These are phyloP conservation scores for Enteromius trimaculatus DNA, from an alignment of 2,797 vertebrate genomes.

Conservation along the genomic window DNA sequence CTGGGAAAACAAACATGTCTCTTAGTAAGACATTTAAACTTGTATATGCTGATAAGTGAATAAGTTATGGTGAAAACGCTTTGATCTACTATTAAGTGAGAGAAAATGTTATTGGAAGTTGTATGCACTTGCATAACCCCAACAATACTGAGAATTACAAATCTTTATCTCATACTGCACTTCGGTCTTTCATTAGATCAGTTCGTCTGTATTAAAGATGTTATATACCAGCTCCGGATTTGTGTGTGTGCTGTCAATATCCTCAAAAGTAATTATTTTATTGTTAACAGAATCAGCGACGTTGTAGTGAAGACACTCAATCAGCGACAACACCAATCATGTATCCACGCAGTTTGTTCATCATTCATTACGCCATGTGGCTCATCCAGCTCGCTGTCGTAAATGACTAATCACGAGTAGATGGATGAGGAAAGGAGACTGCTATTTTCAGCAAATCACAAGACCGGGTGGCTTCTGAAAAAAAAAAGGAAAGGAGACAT, in stretches of 20 bases:
- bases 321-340: slow-evolving; percentile 49
- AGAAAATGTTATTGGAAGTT: not conserved
- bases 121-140: not conserved
- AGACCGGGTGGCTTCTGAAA: slow-evolving; percentile 33
- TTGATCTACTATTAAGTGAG: not conserved
- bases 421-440: slow-evolving; percentile 34
- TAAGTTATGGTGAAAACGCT: not conserved
- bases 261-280: slow-evolving; percentile 51
- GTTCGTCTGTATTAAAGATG: not conserved
- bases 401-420: slow-evolving; percentile 44
- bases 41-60: slow-evolving; percentile 26
- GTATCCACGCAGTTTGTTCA: slow-evolving; percentile 45
- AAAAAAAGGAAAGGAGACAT: slow-evolving; percentile 42
- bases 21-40: slow-evolving; percentile 46
- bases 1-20: slow-evolving; percentile 31
- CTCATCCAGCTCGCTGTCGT: slow-evolving; percentile 43
- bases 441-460: slow-evolving; percentile 38
- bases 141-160: not conserved
- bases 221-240: not conserved
- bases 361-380: slow-evolving; percentile 46
- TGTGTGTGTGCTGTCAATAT: slow-evolving; percentile 33
- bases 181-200: slow-evolving; percentile 9
- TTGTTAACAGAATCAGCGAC: slow-evolving; percentile 37
- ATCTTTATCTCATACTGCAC: not conserved
- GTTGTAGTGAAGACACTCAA: slow-evolving; percentile 33